Base-by-base conservation (phyloP, 2,888 invertebrate genomes). In the Rhagonycha lutea region DNA sequence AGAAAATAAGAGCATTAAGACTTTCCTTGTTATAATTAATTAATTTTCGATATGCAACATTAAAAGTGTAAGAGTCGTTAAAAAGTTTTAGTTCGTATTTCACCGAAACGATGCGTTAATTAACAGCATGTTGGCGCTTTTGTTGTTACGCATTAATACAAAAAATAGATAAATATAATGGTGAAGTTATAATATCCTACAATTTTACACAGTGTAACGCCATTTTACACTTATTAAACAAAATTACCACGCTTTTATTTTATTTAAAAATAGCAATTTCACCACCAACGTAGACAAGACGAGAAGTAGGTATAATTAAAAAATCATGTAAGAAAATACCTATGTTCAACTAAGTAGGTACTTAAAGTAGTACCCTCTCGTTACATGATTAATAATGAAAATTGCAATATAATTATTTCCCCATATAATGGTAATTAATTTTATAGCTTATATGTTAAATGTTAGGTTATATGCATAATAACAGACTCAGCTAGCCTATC, bases 201-300 rank as follows among this genome's bases (percentile, higher is more conserved):
- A 32, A 62, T 71, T 72, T 73, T 73, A 68, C 69, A 76, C 73
- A 73, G 65, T 76, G 67, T 73, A 71, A 71, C 69, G 69, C 68
- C 74, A 74, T 77, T 77, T 77, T 69, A 77, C 77, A 77, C 74
- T 77, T 77, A 74, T 77, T 77, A 77, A 75, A n/a, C 32, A 32
- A 68, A 71, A 24, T 62, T 60, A 70, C 61, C 23, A 61, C 7
- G 14, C 23, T 18, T 61, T 69, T 24, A 65, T 63, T 68, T 29
- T 61, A 63, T 61, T 61, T 74, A 68, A 71, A 72, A 69, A 72
- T 71, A 68, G 10, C 9, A 70, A 60, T 60, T 62, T 63, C 10
- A 60, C 72, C 75, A 75, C 72, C 75, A 75, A 69, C 75, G 69
- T 62, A 29, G 75, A 68, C 69, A 23, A 24, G 14, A 14, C 10